Conservation (phyloP, 1,140 invertebrate species). For the Pararge aegeria region DNA sequence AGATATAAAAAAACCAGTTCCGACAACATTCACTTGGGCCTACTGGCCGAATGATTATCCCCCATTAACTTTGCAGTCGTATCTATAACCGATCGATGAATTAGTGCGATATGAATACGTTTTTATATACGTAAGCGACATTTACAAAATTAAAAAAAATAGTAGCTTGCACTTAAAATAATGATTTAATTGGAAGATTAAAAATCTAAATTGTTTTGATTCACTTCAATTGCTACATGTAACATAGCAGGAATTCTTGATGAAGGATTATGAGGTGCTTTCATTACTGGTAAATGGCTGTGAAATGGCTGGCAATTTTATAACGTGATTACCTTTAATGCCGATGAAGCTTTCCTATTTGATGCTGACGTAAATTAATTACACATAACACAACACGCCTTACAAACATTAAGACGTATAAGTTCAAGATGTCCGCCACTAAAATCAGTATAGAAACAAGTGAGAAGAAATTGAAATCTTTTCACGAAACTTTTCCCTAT, state of each 20-base stretch:
- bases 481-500: constrained; percentile 55
- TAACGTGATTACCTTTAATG: constrained; percentile 38
- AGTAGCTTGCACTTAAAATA: neutral
- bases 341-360: constrained; percentile 36
- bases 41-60: constrained; percentile 24
- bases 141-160: neutral
- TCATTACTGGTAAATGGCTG: constrained; percentile 28
- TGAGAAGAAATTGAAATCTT: constrained; percentile 45
- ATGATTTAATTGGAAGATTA: neutral
- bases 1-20: constrained; percentile 28
- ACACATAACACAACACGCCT: constrained; percentile 22
- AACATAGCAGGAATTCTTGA: constrained; percentile 19
- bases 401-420: no score
- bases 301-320: constrained; percentile 37
- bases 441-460: constrained; percentile 7
- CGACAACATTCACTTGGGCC: constrained; percentile 23
- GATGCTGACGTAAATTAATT: constrained; percentile 24
- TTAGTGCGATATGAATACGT: neutral
- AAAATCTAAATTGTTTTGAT: constrained; percentile 9
- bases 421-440: constrained; percentile 15
- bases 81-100: constrained; percentile 14
- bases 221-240: constrained; percentile 12
- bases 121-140: neutral
- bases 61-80: constrained; percentile 12
- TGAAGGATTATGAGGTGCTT: constrained; percentile 24